Conservation (phyloP, 2,888 invertebrate species). For the Pristionchus maxplancki region DNA sequence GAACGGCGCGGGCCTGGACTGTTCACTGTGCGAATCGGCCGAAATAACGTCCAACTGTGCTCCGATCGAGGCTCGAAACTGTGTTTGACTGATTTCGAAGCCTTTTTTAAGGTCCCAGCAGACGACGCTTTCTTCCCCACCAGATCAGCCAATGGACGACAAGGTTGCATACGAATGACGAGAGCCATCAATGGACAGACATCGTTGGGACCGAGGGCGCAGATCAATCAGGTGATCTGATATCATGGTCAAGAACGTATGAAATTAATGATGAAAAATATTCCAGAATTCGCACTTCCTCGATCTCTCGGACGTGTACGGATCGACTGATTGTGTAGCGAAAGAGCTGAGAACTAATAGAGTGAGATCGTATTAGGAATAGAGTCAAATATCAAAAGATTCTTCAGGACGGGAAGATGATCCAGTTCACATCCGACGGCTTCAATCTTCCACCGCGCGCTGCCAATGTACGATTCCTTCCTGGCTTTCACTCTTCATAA, state of each 20-base stretch:
- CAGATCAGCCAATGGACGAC: neutral
- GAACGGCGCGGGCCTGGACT: constrained; percentile 63
- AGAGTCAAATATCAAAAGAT: too few relatives aligned
- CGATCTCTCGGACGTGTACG: constrained; percentile 87
- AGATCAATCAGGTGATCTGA: constrained; percentile 38
- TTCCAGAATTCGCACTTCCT: constrained; percentile 90
- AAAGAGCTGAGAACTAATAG: constrained; percentile 85
- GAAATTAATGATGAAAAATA: too few relatives aligned
- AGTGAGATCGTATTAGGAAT: neutral
- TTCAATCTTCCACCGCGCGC: constrained; percentile 62
- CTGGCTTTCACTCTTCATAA: neutral
- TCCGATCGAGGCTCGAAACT: constrained; percentile 89
- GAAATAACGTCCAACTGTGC: constrained; percentile 93
- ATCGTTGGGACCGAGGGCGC: neutral
- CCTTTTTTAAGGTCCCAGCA: constrained; percentile 79
- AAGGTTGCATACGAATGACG: constrained; percentile 11
- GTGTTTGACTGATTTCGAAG: too few relatives aligned
- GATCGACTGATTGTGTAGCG: constrained; percentile 89
- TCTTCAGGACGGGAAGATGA: constrained; percentile 56
- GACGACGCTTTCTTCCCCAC: constrained; percentile 33
- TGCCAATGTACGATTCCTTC: constrained; percentile 50
- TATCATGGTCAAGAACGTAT: neutral
- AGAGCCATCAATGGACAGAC: constrained; percentile 46
- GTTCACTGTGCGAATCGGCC: constrained; percentile 86
- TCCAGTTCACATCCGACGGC: constrained; percentile 54